Evolutionary conservation across 2,888 invertebrate species (phyloP).

Genomic region (Netelia virgata): DNA sequence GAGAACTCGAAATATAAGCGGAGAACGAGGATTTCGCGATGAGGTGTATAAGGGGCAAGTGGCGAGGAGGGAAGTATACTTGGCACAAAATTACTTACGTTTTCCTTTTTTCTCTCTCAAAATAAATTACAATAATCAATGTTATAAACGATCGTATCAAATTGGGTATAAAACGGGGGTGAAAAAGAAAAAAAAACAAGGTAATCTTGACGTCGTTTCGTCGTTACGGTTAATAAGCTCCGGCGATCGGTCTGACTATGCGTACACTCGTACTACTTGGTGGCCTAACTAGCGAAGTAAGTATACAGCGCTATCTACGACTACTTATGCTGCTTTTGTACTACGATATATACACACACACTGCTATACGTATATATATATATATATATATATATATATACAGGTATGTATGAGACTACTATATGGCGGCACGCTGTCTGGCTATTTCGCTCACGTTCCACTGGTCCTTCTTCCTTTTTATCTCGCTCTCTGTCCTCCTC

Average conservation of each 20-base stretch:
- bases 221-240: neutral
- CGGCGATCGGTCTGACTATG: constrained; percentile 37
- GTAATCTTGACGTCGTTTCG: neutral
- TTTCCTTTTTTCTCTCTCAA: no score
- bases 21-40: constrained; percentile 62
- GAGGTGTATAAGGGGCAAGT: constrained; percentile 65
- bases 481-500: constrained; percentile 32
- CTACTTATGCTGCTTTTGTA: constrained; percentile 30
- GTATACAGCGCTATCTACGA: neutral
- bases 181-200: neutral
- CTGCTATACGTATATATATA: neutral
- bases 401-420: constrained; percentile 48
- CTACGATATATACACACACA: constrained; percentile 18
- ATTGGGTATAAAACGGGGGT: neutral
- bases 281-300: constrained; percentile 9
- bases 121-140: no score
- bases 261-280: constrained; percentile 49
- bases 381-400: constrained; percentile 13
- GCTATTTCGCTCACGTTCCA: constrained; percentile 68
- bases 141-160: no score
- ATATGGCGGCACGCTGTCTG: constrained; percentile 71
- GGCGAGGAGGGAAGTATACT: neutral
- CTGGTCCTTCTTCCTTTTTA: constrained; percentile 63
- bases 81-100: no score
- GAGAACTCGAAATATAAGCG: constrained; percentile 70